phyloP scores from a whole-genome alignment of 2,888 invertebrate species.

The Ichneumoninae sp. region DNA sequence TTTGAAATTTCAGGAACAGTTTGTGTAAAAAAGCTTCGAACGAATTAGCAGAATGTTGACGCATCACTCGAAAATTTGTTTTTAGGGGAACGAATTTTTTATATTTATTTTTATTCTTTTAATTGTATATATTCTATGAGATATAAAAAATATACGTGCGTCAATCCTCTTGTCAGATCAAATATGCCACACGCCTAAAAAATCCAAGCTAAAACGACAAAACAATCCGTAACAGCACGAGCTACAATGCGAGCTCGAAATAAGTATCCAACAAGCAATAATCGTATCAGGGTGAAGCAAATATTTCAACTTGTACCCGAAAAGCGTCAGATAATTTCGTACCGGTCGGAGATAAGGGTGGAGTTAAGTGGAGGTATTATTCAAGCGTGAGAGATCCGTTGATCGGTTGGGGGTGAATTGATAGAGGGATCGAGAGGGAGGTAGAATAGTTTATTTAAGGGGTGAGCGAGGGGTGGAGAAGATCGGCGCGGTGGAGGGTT shows the following conservation, averaged over 20 bases:
- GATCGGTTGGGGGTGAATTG: constrained; percentile 62
- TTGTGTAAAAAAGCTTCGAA: no score
- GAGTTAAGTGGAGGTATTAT: constrained; percentile 66
- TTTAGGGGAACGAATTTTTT: no score
- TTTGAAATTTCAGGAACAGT: no score
- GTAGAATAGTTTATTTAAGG: constrained; percentile 54
- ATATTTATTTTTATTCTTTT: no score
- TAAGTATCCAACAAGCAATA: constrained; percentile 42
- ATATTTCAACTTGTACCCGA: constrained; percentile 56
- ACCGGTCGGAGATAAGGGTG: constrained; percentile 52
- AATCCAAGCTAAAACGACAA: not conserved
- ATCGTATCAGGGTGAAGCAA: constrained; percentile 54
- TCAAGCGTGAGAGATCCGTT: constrained; percentile 65
- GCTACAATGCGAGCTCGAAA: not conserved
- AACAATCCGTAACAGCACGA: not conserved
- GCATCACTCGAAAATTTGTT: no score
- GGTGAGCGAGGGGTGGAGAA: not conserved
- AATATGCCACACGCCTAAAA: no score
- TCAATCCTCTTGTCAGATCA: no score
- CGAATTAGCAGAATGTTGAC: no score
- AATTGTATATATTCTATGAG: no score
- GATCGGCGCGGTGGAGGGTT: not conserved
- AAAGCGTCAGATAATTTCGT: constrained; percentile 54
- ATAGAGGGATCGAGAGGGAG: constrained; percentile 53
- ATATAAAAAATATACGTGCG: no score